Base-by-base conservation (phyloP, 2,113 vertebrate genomes). In the Mugil cephalus region DNA sequence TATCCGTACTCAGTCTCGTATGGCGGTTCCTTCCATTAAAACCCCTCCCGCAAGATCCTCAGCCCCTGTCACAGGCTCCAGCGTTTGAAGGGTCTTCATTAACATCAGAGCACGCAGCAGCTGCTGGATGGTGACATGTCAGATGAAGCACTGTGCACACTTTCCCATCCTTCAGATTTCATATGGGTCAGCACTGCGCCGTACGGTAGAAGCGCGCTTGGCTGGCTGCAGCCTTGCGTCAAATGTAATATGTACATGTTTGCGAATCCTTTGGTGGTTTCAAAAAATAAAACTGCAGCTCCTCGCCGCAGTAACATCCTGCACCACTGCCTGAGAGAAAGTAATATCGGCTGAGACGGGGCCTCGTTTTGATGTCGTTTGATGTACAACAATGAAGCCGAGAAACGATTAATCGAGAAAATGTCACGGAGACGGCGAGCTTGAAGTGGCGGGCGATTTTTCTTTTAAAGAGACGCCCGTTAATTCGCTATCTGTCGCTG, bases 1-100 rank as follows among this genome's bases (percentile, higher is more conserved):
- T 48, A 36, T 65, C 6, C n/a, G 17, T 40, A 48, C 15, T 64
- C 58, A 63, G 18, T 55, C 70, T 65, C 35, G 45, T 36, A 58
- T 63, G 58, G 21, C 74, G 61, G 18, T n/a, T 65, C 18, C 48
- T 39, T 65, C 46, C 50, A 64, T 71, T 82, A 54, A 59, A 60
- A 34, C 7, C 39, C 21, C 68, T 58, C 63, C n/a, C 2, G 10
- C 46, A 14, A n/a, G 58, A 8, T 52, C 21, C 40, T 46, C 12
- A 15, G 50, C 5, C 24, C n/a, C 39, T n/a, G 50, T 66, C 15
- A 47, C 50, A 58, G 43, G 69, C 34, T 61, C 65, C 15, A 47
- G 35, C 18, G 59, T 45, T 34, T 68, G 69, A 67, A 45, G 58
- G 35, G 36, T 39, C 35, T 8, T 76, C 35, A 64, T 67, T 66